Percentiles rank a stretch among this genome's conserved stretches.
Conservation (phyloP, 2,113 vertebrate genomes). For the Cochlearius cochlearius region DNA sequence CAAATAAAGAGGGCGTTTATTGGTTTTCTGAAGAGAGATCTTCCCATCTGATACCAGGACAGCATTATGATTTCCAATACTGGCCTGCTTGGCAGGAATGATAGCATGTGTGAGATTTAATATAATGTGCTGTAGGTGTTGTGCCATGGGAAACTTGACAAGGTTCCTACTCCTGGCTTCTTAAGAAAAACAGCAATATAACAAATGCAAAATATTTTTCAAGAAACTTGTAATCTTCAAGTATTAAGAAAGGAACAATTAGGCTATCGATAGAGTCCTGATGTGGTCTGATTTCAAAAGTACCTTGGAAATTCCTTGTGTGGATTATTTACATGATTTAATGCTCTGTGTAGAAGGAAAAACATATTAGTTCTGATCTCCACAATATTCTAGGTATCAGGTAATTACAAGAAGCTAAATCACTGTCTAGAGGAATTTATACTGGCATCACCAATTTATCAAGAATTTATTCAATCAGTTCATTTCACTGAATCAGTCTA, state of each 20-base stretch:
- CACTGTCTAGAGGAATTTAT: not conserved
- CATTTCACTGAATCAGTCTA: not conserved
- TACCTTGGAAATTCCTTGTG: not conserved
- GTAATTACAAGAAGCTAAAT: not conserved
- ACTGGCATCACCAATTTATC: not conserved
- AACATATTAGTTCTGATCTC: not conserved
- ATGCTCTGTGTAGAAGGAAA: not conserved
- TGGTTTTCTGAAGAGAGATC: not conserved
- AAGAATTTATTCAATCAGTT: not conserved
- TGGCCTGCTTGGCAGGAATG: not conserved
- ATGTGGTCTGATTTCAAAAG: not conserved
- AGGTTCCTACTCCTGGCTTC: not conserved
- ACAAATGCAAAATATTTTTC: not conserved
- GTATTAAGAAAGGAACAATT: not conserved
- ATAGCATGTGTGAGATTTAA: not conserved
- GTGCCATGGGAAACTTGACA: not conserved
- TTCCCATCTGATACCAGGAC: not conserved
- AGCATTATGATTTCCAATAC: not conserved
- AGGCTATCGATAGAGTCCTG: not conserved
- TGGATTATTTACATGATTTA: not conserved
- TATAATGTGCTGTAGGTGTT: not conserved
- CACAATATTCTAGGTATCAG: not conserved
- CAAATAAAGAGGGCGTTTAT: not conserved
- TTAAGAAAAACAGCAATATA: not conserved
- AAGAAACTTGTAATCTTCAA: not conserved